phyloP scores from a whole-genome alignment of 2,797 vertebrate species.

The Oreonectes daqikongensis region DNA sequence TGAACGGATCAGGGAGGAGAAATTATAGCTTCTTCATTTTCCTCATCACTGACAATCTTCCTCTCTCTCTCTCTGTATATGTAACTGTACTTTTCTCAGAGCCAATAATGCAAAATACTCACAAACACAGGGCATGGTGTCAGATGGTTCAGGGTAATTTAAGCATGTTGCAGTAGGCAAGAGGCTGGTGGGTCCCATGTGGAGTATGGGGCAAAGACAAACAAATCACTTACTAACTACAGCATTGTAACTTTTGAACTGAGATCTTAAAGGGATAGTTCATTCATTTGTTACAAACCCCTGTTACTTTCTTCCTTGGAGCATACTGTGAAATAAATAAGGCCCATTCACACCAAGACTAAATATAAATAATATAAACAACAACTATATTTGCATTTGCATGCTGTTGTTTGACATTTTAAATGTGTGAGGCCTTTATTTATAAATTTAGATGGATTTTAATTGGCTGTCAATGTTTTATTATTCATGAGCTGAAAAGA shows the following conservation, averaged over 20 bases:
- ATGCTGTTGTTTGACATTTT: no score
- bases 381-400: no score
- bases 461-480: no score
- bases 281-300: not conserved
- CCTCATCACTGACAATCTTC: not conserved
- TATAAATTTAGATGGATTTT: no score
- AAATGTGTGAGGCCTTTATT: no score
- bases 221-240: conserved; percentile 32
- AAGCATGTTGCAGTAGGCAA: conserved; percentile 23
- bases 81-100: conserved; percentile 23
- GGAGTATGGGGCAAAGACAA: conserved; percentile 22
- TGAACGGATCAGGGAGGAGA: conserved; percentile 40
- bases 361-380: no score
- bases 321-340: no score
- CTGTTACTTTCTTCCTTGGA: not conserved
- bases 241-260: not conserved
- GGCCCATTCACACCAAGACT: no score
- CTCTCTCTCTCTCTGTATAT: conserved; percentile 12
- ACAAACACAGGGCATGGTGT: conserved; percentile 43
- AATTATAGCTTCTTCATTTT: conserved; percentile 19
- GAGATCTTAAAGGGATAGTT: not conserved
- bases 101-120: conserved; percentile 29
- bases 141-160: conserved; percentile 57
- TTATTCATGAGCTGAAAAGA: no score
- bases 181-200: conserved; percentile 14